Conservation (phyloP, 2,888 invertebrate genomes). For the Scaptomyza parva region DNA sequence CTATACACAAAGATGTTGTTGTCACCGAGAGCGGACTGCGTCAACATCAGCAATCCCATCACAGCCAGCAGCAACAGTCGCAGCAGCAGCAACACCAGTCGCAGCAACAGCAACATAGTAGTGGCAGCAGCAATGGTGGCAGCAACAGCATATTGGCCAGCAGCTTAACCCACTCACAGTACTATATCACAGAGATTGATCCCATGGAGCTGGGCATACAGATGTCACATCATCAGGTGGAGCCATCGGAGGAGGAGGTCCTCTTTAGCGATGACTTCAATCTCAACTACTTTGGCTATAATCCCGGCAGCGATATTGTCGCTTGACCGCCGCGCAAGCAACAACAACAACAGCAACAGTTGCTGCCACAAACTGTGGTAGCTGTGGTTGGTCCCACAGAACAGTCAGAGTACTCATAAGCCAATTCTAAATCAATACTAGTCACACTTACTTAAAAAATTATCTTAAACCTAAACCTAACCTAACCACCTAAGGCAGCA, state of each 20-base stretch:
- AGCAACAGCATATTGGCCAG: slow-evolving; percentile 20
- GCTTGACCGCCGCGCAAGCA: slow-evolving; percentile 84
- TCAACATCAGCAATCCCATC: slow-evolving; percentile 56
- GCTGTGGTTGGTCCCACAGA: slow-evolving; percentile 26
- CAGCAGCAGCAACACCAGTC: slow-evolving; percentile 6
- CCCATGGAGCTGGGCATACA: slow-evolving; percentile 85
- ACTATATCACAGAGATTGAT: slow-evolving; percentile 84
- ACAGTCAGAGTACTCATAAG: slow-evolving; percentile 67
- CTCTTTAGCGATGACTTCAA: slow-evolving; percentile 85
- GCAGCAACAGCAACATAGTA: slow-evolving; percentile 5
- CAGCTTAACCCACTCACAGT: slow-evolving; percentile 70
- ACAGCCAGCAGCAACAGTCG: slow-evolving; percentile 11
- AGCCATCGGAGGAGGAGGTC: slow-evolving; percentile 82
- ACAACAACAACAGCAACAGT: slow-evolving; percentile 31
- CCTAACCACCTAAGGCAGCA: slow-evolving; percentile 64
- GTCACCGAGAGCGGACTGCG: slow-evolving; percentile 90
- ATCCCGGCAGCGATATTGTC: slow-evolving; percentile 83
- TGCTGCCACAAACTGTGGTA: slow-evolving; percentile 12
- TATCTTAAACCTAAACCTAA: slow-evolving; percentile 17
- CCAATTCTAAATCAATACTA: slow-evolving; percentile 77
- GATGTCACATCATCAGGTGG: slow-evolving; percentile 81
- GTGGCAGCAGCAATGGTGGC: slow-evolving; percentile 20
- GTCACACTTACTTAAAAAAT: slow-evolving; percentile 63
- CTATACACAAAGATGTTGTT: slow-evolving; percentile 91
- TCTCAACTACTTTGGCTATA: slow-evolving; percentile 84